Evolutionary conservation across 1,140 invertebrate species (phyloP).

Genomic region (Vollenhovia emeryi): DNA sequence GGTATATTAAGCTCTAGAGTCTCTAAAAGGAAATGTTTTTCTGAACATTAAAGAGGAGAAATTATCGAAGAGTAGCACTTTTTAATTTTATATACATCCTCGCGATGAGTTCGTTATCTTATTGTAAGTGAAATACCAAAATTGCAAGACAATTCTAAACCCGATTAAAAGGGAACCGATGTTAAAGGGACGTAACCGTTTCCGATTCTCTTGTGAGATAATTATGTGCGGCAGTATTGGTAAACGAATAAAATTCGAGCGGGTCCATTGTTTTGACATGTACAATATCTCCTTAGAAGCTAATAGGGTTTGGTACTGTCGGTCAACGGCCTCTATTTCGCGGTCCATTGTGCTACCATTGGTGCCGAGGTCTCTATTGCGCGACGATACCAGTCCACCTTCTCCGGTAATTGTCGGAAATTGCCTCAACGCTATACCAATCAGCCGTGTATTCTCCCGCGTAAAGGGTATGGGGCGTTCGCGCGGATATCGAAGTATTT

Average conservation of each 20-base stretch:
- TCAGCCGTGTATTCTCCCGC: constrained; percentile 75
- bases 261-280: constrained; percentile 39
- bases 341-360: constrained; percentile 70
- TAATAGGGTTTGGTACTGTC: background rate
- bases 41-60: background rate
- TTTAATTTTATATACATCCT: background rate
- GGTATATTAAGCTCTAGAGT: background rate
- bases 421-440: constrained; percentile 78
- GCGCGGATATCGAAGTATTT: constrained; percentile 56
- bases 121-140: background rate
- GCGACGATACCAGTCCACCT: constrained; percentile 64
- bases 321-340: constrained; percentile 66
- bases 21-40: background rate
- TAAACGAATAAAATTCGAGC: constrained; percentile 18
- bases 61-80: background rate
- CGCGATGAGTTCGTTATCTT: background rate
- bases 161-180: background rate
- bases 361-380: background rate
- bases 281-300: constrained; percentile 3
- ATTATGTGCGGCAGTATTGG: background rate
- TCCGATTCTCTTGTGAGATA: background rate
- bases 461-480: constrained; percentile 16
- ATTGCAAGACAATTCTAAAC: background rate
- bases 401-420: constrained; percentile 79
- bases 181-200: background rate